Base-by-base conservation (phyloP, 2,888 invertebrate species). In the Melinaea menophilus region DNA sequence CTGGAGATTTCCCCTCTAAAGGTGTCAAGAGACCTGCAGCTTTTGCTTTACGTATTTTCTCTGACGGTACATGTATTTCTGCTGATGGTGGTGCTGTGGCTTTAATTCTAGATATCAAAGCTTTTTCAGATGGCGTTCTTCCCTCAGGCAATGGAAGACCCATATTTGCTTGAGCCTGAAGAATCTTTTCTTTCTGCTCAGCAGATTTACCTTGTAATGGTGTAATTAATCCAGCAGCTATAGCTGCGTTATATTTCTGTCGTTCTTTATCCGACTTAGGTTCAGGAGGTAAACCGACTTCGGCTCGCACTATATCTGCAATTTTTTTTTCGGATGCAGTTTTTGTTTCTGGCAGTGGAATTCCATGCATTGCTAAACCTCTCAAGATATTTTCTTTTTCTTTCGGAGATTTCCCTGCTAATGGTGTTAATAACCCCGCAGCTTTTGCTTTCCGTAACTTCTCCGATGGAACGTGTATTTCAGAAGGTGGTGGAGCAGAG, bases 131-230 rank as follows among this genome's bases (percentile, higher is more conserved):
- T 2, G 66, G 45, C 0, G 72, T 70, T 5, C 71, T 61, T 0
- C 72, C 71, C 59, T 68, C 68, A 1, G 75, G 72, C 48, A 74
- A 51, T 9, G 68, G 67, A 5, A 75, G 64, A 61, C 73, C 74
- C 31, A 63, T 48, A 11, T 67, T 64, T 7, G 68, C 71, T 57
- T 71, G 71, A 4, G 55, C 62, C 57, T 59, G 55, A 13, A 76
- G 61, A 9, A 73, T 72, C 58, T 71, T 70, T 60, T 72, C 73
- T 63, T 73, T 76, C 55, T 74, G 65, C 35, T 58, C 35, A 5
- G 55, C 4, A 2, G 73, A 61, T 64, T 74, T 76, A 2, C 76
- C 78, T 69, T 74, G 72, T 59, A 78, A 55, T 2, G 78, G 76
- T 11, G 66, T 69, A 37, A 77, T 71, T 4, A 75, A 35, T 7